phyloP scores from a whole-genome alignment of 2,888 invertebrate genomes.

The Diarsia mendica region DNA sequence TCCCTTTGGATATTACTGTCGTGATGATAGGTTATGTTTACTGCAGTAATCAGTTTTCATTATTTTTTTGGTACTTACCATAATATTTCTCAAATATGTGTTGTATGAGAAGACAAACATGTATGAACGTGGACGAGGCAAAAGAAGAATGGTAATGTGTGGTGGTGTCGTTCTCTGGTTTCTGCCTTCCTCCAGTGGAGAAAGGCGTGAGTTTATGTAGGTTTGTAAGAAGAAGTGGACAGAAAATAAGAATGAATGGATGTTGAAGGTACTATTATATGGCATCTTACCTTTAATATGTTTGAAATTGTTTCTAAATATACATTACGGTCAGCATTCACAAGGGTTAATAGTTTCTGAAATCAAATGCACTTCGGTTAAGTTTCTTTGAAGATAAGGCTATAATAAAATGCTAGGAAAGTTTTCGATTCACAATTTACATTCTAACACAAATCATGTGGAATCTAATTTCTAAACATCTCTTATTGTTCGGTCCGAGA shows the following conservation, averaged over 20 bases:
- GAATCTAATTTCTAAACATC: neutral
- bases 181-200: no score
- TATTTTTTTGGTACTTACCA: no score
- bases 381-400: neutral
- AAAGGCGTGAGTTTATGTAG: no score
- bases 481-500: neutral
- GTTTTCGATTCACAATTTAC: neutral
- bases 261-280: neutral
- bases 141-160: no score
- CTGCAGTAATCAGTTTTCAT: no score
- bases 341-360: conserved; percentile 39
- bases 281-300: conserved; percentile 48
- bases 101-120: no score
- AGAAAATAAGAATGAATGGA: no score
- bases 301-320: conserved; percentile 20
- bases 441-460: neutral
- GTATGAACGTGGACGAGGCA: no score
- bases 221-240: neutral
- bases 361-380: conserved; percentile 16
- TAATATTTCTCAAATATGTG: no score
- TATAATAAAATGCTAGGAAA: neutral
- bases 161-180: no score
- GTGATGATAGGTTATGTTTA: no score
- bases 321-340: conserved; percentile 1
- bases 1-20: no score